A percentile compares a stretch with the other conserved stretches of the same genome.
These are phyloP conservation scores for Muricea muricata DNA, from an alignment of 92 coral and sea anemone species.

Conservation along the genomic window DNA sequence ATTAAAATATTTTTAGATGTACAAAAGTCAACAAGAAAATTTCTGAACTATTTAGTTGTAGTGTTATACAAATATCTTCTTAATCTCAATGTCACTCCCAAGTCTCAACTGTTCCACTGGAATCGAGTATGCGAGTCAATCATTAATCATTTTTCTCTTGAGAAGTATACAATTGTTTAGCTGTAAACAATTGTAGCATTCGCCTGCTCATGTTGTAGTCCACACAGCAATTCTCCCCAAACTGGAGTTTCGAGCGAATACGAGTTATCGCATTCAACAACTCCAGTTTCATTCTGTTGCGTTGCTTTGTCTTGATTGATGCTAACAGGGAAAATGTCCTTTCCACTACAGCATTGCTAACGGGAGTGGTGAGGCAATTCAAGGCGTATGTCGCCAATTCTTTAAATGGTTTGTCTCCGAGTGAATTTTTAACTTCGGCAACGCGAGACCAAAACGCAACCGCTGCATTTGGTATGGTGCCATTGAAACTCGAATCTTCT, in stretches of 20 bases:
- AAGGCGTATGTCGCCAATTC: too few species aligned
- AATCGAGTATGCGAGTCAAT: too few species aligned
- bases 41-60: too few species aligned
- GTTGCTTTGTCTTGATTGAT: too few species aligned
- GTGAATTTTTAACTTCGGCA: background rate
- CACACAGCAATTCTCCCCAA: background rate
- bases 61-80: too few species aligned
- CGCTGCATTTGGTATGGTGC: background rate
- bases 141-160: too few species aligned
- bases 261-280: background rate
- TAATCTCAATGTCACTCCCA: too few species aligned
- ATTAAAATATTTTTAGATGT: too few species aligned
- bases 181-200: background rate
- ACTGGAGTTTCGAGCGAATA: background rate
- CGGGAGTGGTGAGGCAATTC: background rate
- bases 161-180: too few species aligned
- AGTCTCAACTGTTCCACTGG: too few species aligned
- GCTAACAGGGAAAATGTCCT: background rate
- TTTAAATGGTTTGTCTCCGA: background rate
- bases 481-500: background rate
- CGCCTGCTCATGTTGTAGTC: background rate
- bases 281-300: background rate
- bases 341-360: background rate
- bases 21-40: too few species aligned
- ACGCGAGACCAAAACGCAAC: background rate